phyloP scores from a whole-genome alignment of 2,113 vertebrate genomes.

The Amblyornis subalaris region DNA sequence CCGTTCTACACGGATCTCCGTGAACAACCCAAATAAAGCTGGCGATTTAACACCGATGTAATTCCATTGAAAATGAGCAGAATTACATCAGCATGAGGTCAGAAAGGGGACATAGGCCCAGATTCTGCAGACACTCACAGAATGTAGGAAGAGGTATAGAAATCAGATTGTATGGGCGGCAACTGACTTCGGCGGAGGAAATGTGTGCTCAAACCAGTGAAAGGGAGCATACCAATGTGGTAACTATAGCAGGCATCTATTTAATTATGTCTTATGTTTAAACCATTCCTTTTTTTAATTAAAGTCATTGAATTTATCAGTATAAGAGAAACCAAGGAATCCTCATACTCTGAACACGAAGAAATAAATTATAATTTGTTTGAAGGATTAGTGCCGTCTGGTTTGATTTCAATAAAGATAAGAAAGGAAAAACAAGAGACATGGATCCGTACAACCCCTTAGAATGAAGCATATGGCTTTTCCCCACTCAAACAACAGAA shows the following conservation, averaged over 20 bases:
- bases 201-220: neutral
- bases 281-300: slow-evolving; percentile 69
- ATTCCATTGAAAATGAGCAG: slow-evolving; percentile 41
- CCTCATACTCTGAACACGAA: slow-evolving; percentile 56
- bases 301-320: slow-evolving; percentile 69
- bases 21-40: neutral
- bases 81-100: slow-evolving; percentile 36
- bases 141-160: slow-evolving; percentile 34
- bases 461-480: slow-evolving; percentile 30
- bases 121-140: slow-evolving; percentile 22
- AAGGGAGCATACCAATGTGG: slow-evolving; percentile 1
- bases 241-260: slow-evolving; percentile 58
- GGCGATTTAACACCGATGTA: neutral
- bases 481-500: slow-evolving; percentile 50
- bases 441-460: slow-evolving; percentile 35
- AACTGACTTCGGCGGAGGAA: neutral
- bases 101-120: slow-evolving; percentile 28
- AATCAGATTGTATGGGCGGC: slow-evolving; percentile 38
- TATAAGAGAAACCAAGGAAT: slow-evolving; percentile 52
- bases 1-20: neutral
- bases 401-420: slow-evolving; percentile 77
- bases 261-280: slow-evolving; percentile 58
- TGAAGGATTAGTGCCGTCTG: slow-evolving; percentile 58
- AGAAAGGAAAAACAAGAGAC: slow-evolving; percentile 60
- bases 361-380: slow-evolving; percentile 70